phyloP scores from a whole-genome alignment of 2,113 vertebrate genomes.

The Aldabrachelys gigantea region DNA sequence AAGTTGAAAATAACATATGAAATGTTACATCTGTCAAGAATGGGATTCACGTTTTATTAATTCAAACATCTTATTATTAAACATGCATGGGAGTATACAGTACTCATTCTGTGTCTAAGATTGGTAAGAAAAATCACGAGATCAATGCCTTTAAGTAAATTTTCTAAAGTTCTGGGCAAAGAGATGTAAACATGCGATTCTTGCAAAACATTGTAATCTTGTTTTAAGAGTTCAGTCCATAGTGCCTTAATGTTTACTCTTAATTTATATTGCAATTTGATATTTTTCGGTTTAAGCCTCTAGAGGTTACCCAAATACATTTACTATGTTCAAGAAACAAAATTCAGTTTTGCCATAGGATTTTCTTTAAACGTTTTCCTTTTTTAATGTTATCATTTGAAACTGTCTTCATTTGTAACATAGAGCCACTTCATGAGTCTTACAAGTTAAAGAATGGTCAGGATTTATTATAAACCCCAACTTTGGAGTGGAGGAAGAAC shows the following conservation, averaged over 20 bases:
- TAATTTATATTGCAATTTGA: background rate
- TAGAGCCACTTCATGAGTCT: background rate
- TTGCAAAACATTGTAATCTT: background rate
- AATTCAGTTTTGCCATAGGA: background rate
- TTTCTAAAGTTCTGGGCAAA: background rate
- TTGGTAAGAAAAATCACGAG: background rate
- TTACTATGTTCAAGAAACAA: background rate
- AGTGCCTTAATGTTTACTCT: background rate
- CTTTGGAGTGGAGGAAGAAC: background rate
- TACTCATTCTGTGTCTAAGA: background rate
- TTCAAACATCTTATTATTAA: background rate
- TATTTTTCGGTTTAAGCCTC: background rate
- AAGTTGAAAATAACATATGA: background rate
- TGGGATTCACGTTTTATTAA: background rate
- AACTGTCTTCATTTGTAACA: background rate
- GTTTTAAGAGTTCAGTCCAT: background rate
- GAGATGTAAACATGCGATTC: background rate
- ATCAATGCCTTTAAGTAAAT: background rate
- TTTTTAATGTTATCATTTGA: background rate
- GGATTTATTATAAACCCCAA: background rate
- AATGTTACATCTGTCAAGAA: background rate
- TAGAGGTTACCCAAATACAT: background rate
- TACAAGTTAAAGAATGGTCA: background rate
- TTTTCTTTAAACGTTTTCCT: background rate
- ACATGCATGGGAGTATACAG: background rate